Conservation (phyloP, 2,113 vertebrate species). For the Carlito syrichta region DNA sequence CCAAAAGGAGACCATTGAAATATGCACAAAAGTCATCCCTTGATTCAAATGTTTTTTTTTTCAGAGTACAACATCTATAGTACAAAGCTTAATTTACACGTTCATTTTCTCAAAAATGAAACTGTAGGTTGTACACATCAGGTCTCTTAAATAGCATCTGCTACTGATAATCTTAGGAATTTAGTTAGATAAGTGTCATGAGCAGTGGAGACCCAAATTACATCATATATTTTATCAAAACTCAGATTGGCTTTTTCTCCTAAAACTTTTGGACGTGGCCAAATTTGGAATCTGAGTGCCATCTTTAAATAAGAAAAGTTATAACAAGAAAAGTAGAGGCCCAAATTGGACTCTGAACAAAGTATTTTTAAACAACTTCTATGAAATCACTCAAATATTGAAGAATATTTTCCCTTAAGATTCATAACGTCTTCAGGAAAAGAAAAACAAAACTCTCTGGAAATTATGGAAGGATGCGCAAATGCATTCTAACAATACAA, state of each 20-base stretch:
- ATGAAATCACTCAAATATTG: background rate
- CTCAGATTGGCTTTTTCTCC: background rate
- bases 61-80: background rate
- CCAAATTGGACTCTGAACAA: background rate
- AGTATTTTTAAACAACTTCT: background rate
- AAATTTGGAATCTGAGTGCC: background rate
- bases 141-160: background rate
- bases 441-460: background rate
- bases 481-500: background rate
- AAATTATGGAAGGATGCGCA: background rate
- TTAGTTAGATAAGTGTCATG: background rate
- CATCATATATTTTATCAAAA: background rate
- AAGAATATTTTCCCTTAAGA: background rate
- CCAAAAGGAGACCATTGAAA: background rate
- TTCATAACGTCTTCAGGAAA: background rate
- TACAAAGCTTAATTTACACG: background rate
- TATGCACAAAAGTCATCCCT: background rate
- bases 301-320: background rate
- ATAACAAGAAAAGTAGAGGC: background rate
- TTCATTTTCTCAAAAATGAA: background rate
- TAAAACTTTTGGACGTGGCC: background rate
- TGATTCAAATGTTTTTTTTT: background rate
- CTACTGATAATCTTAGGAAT: background rate
- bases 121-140: background rate
- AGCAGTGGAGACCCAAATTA: background rate